Evolutionary conservation across 1,140 invertebrate genomes (phyloP).

Genomic region (Polyergus mexicanus): DNA sequence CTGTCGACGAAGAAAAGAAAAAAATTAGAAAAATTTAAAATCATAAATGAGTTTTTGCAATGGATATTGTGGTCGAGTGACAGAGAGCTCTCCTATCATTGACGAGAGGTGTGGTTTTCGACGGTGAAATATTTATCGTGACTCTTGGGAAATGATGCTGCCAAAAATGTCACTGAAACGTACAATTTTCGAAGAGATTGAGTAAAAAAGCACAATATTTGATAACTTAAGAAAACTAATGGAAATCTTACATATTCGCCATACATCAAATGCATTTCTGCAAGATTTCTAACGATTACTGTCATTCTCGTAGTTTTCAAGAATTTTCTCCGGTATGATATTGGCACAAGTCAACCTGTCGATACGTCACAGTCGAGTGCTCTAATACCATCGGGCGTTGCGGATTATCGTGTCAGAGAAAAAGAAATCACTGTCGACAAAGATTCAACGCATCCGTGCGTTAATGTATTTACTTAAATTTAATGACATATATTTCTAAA

Average conservation of each 20-base stretch:
- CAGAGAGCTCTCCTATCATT: constrained; percentile 4
- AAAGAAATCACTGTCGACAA: constrained; percentile 45
- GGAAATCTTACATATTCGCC: constrained; percentile 41
- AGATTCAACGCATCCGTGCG: not conserved
- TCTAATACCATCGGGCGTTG: constrained; percentile 46
- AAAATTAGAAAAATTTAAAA: not conserved
- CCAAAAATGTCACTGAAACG: not conserved
- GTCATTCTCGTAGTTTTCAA: constrained; percentile 49
- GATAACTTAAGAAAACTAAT: not conserved
- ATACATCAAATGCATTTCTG: constrained; percentile 34
- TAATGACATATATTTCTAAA: not conserved
- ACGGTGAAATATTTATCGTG: constrained; percentile 6
- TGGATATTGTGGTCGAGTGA: constrained; percentile 21
- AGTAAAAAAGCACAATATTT: not conserved
- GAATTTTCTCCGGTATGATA: constrained; percentile 49
- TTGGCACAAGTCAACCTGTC: constrained; percentile 61
- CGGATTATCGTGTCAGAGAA: constrained; percentile 47
- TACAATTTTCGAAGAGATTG: constrained; percentile 8
- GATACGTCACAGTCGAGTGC: constrained; percentile 57
- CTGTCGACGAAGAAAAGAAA: constrained; percentile 1
- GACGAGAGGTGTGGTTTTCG: not conserved
- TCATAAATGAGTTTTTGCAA: constrained; percentile 25
- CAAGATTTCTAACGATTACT: constrained; percentile 50
- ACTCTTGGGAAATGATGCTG: not conserved
- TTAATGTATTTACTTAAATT: not conserved